Base-by-base conservation (phyloP, 2,797 vertebrate species). In the Galagoides demidoff region DNA sequence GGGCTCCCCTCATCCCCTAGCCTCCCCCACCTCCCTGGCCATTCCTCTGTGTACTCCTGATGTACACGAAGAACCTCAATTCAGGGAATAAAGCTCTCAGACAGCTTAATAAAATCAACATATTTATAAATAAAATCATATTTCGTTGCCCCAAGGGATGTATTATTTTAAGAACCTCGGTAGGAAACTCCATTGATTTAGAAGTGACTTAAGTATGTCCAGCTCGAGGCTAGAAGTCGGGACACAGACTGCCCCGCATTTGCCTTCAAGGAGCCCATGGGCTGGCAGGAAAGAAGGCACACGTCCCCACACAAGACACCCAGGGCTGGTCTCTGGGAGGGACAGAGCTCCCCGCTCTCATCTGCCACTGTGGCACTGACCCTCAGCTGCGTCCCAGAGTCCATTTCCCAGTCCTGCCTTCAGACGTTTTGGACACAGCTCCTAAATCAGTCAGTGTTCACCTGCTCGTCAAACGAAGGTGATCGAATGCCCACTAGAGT, bases 341-440 rank as follows among this genome's bases (percentile, higher is more conserved):
- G 25, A 3, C 22, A 0, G 0, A 0, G 2, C 7, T 70, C 11
- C 13, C 55, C 11, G 7, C 2, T 31, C 16, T 4, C 20, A 19
- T 19, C 39, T 34, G 10, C 13, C 5, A 2, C 8, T 2, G 22
- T 34, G 5, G 31, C 71, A 2, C 2, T 17, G 5, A 27, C 31
- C 14, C 9, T 2, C 22, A 34, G 66, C 52, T 70, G 11, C 12
- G 1, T 16, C 19, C 90, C 13, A 16, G 7, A 22, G 37, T 29
- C n/a, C 22, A 86, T 86, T 52, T 59, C 34, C 76, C 90, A 9
- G 37, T 52, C 12, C 5, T 37, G 20, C 43, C 27, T 5, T 39
- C 6, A 64, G 63, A 7, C 37, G 37, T 57, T 63, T 14, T 10
- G 8, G 64, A 39, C 3, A 19, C 6, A 2, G 27, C 43, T 43